Base-by-base conservation (phyloP, 2,797 vertebrate genomes). In the Notolepis coatsorum region DNA sequence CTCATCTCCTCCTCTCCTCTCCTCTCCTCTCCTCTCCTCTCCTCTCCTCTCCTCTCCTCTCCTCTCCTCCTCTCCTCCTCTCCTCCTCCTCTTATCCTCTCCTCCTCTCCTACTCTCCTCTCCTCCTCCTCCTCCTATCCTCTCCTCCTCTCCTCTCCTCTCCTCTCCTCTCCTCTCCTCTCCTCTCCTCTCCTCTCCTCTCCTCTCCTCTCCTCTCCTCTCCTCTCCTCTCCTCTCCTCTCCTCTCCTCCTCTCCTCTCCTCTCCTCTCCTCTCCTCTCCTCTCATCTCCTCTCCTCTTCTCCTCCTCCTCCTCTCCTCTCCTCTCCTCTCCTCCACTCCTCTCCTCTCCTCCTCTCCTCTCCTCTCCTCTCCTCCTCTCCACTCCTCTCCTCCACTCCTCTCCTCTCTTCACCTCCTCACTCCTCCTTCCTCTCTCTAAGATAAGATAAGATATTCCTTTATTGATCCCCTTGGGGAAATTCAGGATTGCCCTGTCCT, bases 201-300 rank as follows among this genome's bases (percentile, higher is more conserved):
- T 35, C 31, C 9, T 15, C 23, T 17, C 47, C 27, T 50, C 50
- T 3, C 0, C 28, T 20, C 13, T 37, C 10, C 35, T 37, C 10
- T 37, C 12, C 12, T 37, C 12, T 37, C 43, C 28, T 61, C 18
- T 33, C 47, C 67, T 50, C 51, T 12, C 47, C 38, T n/a, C 30
- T 7, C 42, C 13, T 39, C 13, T 17, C 47, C 38, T 27, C 23
- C 46, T 18, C 55, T n/a, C n/a, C 13, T 35, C 13, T 7, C 18
- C n/a, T 0, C 24, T 7, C 27, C 54, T 71, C 45, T 47, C 42
- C 27, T 15, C 2, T 41, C 12, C 31, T 4, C 47, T 50, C 41
- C 12, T 17, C 1, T 68, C 30, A 58, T 30, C 53, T 52, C 47
- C 46, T 45, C 10, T 24, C 3, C 50, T 57, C 53, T 30, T 35